Percentiles rank a stretch among this genome's conserved stretches.
Conservation (phyloP, 2,113 vertebrate species). For the Varanus komodoensis region DNA sequence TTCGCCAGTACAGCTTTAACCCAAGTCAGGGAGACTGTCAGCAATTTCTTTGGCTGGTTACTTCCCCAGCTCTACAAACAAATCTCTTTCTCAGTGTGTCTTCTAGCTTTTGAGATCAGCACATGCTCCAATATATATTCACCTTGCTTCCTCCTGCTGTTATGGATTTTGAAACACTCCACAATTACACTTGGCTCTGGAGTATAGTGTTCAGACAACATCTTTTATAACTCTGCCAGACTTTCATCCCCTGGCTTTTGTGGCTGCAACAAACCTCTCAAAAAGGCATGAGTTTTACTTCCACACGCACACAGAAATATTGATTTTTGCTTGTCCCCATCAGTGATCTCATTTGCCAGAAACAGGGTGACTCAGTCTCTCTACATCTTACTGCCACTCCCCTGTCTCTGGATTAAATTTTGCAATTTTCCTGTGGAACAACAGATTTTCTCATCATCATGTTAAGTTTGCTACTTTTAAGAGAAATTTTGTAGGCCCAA, state of each 20-base stretch:
- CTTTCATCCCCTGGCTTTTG: not conserved
- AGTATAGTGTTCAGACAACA: not conserved
- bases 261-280: not conserved
- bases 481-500: too few relatives aligned
- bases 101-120: not conserved
- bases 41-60: conserved; percentile 36
- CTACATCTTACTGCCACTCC: not conserved
- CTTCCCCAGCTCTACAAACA: not conserved
- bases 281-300: not conserved
- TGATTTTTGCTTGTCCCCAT: not conserved
- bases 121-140: not conserved
- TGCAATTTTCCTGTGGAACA: too few relatives aligned
- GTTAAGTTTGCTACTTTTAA: too few relatives aligned
- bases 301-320: not conserved
- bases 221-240: not conserved
- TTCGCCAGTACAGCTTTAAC: conserved; percentile 35
- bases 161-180: not conserved
- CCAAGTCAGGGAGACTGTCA: conserved; percentile 33
- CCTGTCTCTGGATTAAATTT: too few relatives aligned
- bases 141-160: not conserved
- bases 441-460: too few relatives aligned
- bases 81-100: not conserved
- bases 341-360: not conserved
- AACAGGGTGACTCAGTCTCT: not conserved
- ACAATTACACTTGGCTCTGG: not conserved